phyloP scores from a whole-genome alignment of 2,113 vertebrate genomes.

The Rhizomys pruinosus region DNA sequence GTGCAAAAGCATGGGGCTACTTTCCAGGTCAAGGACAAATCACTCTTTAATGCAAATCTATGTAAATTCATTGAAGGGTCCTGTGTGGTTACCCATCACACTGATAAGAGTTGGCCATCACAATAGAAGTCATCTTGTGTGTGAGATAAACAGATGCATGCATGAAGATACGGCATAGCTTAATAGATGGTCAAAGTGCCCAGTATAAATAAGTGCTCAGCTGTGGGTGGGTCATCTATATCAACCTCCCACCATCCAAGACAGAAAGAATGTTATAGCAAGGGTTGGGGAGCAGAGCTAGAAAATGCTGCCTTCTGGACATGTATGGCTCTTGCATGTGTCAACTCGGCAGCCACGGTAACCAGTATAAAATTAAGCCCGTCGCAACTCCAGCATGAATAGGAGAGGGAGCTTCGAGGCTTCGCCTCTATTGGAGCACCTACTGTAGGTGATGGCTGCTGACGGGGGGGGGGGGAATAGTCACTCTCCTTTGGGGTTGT shows the following conservation, averaged over 20 bases:
- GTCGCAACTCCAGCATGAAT: not conserved
- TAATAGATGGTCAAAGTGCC: not conserved
- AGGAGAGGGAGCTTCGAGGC: no score
- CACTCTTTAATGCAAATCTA: not conserved
- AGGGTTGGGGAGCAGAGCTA: not conserved
- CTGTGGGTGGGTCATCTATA: not conserved
- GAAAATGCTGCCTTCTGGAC: no score
- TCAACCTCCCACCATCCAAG: not conserved
- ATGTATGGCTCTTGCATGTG: no score
- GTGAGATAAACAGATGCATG: not conserved
- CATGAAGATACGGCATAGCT: not conserved
- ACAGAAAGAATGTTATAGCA: not conserved
- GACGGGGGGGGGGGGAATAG: not conserved
- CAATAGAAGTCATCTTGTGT: not conserved
- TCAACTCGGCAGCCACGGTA: not conserved
- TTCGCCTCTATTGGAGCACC: not conserved
- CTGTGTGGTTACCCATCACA: not conserved
- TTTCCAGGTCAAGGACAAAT: not conserved
- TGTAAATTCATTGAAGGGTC: not conserved
- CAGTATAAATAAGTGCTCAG: not conserved
- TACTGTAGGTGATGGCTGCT: not conserved
- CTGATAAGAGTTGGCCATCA: not conserved
- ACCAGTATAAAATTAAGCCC: not conserved
- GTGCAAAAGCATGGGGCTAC: not conserved
- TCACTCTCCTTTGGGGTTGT: not conserved